Evolutionary conservation across 2,113 vertebrate species (phyloP), one percentile per base, ranked within the genome.

Genomic region (Zonotrichia leucophrys): DNA sequence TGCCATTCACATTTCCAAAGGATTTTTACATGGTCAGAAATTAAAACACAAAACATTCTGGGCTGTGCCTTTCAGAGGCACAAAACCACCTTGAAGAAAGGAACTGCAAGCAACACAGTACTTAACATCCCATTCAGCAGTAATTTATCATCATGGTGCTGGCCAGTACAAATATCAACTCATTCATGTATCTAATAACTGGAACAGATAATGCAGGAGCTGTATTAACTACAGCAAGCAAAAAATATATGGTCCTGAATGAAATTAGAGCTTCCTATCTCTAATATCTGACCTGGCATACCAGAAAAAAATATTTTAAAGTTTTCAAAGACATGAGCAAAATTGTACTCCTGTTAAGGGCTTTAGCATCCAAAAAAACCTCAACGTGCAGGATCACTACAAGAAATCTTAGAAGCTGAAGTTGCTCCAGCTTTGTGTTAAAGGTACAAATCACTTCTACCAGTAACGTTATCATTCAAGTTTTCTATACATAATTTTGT

Each of bases 361-460:
- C 6, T 53, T 78, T 14, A 42, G 6, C 39, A 28, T 28, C 11
- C 37, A 59, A n/a, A 12, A 5, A 25, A 25, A 2, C 0, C 1
- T 2, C 10, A 44, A 15, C 23, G 5, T 39, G 8, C 2, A 5
- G 9, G 31, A 19, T 35, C 21, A 53, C 10, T 35, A 50, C 31
- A 83, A 2, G 3, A n/a, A 67, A 24, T 18, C 19, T 25, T 33
- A 58, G 24, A 49, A 72, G 15, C 8, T 16, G 35, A 31, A 75
- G 3, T 41, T 37, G 24, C 37, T 91, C 39, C 53, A 63, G 25
- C 35, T 59, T 56, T 21, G 14, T 22, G 24, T 63, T 79, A 59
- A 62, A 75, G n/a, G 50, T 7, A 55, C 9, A 84, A 77, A 69
- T 42, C 10, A 47, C 42, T 63, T 55, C 31, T 28, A 39, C 5